These are phyloP conservation scores for Bombus pascuorum DNA, from an alignment of 1,140 invertebrate genomes.

Conservation along the genomic window DNA sequence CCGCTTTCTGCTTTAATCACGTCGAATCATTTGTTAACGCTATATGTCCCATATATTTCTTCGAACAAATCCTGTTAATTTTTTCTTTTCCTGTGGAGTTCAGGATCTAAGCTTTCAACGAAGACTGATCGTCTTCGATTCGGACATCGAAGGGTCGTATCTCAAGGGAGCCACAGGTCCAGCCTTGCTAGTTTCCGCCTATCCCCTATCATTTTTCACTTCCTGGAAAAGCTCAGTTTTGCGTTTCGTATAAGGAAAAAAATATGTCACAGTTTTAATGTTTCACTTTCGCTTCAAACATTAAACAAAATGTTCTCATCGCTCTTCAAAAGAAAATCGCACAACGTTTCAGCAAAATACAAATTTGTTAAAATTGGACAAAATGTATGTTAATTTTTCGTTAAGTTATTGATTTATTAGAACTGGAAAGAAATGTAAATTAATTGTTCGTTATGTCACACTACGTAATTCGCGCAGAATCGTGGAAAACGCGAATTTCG, in stretches of 20 bases:
- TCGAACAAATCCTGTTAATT: not conserved
- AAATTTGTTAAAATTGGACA: not conserved
- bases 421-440: not conserved
- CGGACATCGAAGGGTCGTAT: not conserved
- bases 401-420: not conserved
- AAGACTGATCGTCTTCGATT: slow-evolving; percentile 31
- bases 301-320: not conserved
- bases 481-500: too few relatives aligned
- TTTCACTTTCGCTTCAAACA: not conserved
- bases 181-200: not conserved
- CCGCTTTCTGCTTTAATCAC: not conserved
- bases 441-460: not conserved
- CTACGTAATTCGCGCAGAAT: too few relatives aligned
- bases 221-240: too few relatives aligned
- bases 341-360: not conserved
- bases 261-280: not conserved
- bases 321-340: not conserved
- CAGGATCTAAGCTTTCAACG: not conserved
- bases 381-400: not conserved
- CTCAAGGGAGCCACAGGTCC: not conserved
- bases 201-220: slow-evolving; percentile 1
- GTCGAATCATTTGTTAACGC: not conserved
- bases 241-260: not conserved
- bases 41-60: not conserved
- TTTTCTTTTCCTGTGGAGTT: not conserved